Conservation (phyloP, 2,113 vertebrate genomes). For the Solea senegalensis region DNA sequence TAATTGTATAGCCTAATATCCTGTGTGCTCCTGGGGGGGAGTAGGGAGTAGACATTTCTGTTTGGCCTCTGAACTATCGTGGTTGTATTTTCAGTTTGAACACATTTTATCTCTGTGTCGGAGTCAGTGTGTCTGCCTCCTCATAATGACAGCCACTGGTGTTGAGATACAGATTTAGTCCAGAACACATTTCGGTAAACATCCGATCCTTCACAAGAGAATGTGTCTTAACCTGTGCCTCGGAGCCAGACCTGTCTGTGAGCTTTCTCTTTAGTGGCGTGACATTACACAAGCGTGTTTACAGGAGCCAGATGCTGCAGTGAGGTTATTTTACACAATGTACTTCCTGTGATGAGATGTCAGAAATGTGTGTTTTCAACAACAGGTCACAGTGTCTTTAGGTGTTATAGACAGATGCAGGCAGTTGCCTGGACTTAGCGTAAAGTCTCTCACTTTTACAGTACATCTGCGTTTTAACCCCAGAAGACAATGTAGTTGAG, state of each 20-base stretch:
- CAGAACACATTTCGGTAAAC: constrained; percentile 29
- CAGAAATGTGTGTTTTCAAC: background rate
- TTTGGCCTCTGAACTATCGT: constrained; percentile 17
- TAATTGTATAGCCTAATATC: background rate
- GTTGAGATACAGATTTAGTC: constrained; percentile 3
- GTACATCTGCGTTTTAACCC: too few species aligned
- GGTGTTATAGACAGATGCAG: too few species aligned
- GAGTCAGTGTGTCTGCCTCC: constrained; percentile 5
- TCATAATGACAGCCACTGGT: constrained; percentile 8
- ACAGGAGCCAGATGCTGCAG: background rate
- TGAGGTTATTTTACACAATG: constrained; percentile 10
- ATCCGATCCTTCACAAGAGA: background rate
- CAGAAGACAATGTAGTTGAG: too few species aligned
- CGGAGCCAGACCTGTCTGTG: background rate
- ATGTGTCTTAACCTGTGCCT: background rate
- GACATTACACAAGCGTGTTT: constrained; percentile 9
- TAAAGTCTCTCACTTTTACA: too few species aligned
- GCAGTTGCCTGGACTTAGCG: too few species aligned
- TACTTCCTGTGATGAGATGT: constrained; percentile 35
- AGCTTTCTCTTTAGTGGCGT: background rate
- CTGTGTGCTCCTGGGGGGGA: background rate
- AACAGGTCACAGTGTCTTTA: background rate
- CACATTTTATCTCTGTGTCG: constrained; percentile 11
- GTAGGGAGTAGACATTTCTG: constrained; percentile 1
- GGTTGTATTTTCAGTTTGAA: background rate